Evolutionary conservation across 2,888 invertebrate species (phyloP).

Genomic region (Nomada ruficornis): DNA sequence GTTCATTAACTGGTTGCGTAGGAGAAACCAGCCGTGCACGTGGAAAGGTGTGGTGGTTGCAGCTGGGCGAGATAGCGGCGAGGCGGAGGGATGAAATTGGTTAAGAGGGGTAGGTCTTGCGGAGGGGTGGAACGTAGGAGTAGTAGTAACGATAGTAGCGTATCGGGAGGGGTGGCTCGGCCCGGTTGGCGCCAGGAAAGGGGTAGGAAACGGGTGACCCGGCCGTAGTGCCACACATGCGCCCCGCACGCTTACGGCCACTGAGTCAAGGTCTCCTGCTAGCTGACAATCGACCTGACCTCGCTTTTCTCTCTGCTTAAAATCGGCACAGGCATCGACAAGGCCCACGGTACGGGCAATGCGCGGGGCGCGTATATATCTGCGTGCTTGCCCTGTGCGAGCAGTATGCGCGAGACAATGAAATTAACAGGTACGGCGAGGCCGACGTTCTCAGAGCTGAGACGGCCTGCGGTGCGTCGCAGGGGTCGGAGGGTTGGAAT

Average conservation of each 20-base stretch:
- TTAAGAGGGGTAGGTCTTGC: neutral
- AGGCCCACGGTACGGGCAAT: conserved; percentile 9
- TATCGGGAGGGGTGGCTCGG: conserved; percentile 30
- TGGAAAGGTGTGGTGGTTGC: conserved; percentile 30
- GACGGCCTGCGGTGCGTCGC: no score
- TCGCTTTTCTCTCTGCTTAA: conserved; percentile 72
- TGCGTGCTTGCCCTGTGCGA: neutral
- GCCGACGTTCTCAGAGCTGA: no score
- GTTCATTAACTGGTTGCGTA: conserved; percentile 71
- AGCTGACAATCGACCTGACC: conserved; percentile 79
- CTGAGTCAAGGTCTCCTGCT: conserved; percentile 76
- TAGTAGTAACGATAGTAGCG: conserved; percentile 61
- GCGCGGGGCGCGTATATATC: neutral
- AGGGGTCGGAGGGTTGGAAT: no score
- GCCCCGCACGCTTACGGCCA: conserved; percentile 70
- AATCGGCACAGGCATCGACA: conserved; percentile 58
- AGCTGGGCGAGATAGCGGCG: conserved; percentile 1
- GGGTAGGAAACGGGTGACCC: conserved; percentile 51
- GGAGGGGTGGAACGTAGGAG: conserved; percentile 52
- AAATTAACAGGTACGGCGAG: no score
- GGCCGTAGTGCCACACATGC: conserved; percentile 67
- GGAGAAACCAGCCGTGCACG: conserved; percentile 58
- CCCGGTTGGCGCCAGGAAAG: conserved; percentile 36
- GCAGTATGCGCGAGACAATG: neutral
- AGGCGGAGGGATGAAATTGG: neutral